Base-by-base conservation (phyloP, 2,888 invertebrate species). In the Eugnorisma glareosa region DNA sequence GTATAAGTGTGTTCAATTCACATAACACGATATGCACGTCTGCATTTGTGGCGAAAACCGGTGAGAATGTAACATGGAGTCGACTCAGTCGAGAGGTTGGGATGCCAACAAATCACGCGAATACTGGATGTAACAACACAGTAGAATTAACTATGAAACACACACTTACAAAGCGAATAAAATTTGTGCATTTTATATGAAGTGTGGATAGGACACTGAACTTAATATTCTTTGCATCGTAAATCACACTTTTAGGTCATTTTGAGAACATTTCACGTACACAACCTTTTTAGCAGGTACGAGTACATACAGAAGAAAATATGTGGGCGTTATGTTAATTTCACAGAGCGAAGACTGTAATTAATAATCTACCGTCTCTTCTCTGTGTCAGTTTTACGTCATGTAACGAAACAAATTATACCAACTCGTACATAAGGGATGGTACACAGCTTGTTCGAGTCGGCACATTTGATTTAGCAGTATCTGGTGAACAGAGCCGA, bases 201-300 rank as follows among this genome's bases (percentile, higher is more conserved):
- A 82, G 76, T 57, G 64, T 21, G 54, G 10, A 18, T 45, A 48
- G 64, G 57, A 57, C 13, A 54, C 64, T 48, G 54, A n/a, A 78
- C n/a, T 51, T 67, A 37, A 82, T 45, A 61, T 51, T 67, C 40
- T 75, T 66, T 28, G 57, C n/a, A 31, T 40, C 81, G 45, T 48
- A 75, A 11, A 31, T 75, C 21, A 75, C 5, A 73, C 18, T 51
- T 73, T 74, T 64, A 45, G n/a, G 31, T 21, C 4, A 37, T 82
- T 82, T 43, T 8, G 8, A n/a, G 57, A 48, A 75, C 28, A 76
- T 82, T 75, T 57, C 76, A 66, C 48, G 48, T 35, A 37, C 40
- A 57, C 64, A 82, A 13, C 54, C 45, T 75, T 78, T 81, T 75
- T 35, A 75, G 40, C 75, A 35, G 35, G 35, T 35, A n/a, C 11